Percentiles rank a stretch among this genome's conserved stretches.
Conservation (phyloP, 2,888 invertebrate species). For the Tanytarsus gracilentus region DNA sequence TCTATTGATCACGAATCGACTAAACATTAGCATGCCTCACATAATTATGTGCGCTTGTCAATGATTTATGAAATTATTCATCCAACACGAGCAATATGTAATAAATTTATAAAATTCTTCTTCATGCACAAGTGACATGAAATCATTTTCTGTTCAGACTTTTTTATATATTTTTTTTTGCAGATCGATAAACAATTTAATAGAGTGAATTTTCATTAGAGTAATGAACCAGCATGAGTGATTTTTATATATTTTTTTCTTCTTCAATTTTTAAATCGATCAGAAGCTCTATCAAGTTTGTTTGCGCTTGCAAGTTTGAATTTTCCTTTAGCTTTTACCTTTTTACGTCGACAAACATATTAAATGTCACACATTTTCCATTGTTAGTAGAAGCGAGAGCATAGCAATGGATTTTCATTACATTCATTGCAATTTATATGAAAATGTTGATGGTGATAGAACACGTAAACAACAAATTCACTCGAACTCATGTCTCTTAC, state of each 20-base stretch:
- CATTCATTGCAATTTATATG: too few relatives aligned
- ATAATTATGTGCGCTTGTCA: too few relatives aligned
- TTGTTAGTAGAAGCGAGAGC: neutral
- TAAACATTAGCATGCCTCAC: too few relatives aligned
- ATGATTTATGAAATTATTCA: too few relatives aligned
- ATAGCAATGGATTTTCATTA: too few relatives aligned
- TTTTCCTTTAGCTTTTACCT: neutral
- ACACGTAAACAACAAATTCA: slow-evolving; percentile 3
- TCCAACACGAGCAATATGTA: too few relatives aligned
- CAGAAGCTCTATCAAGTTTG: neutral
- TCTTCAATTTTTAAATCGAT: neutral
- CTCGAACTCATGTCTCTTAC: neutral
- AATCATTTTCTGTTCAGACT: too few relatives aligned
- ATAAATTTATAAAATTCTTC: too few relatives aligned
- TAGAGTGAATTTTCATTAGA: neutral
- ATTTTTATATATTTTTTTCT: neutral
- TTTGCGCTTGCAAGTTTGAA: too few relatives aligned
- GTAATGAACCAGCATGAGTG: neutral
- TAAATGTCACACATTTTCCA: neutral
- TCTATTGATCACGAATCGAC: too few relatives aligned
- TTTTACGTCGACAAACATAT: neutral
- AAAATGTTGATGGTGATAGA: neutral
- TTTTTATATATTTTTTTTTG: neutral
- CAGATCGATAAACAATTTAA: neutral
- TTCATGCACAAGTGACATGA: too few relatives aligned